Percentiles rank a stretch among this genome's conserved stretches.
phyloP scores from a whole-genome alignment of 2,113 vertebrate species.

The Sturnira hondurensis region DNA sequence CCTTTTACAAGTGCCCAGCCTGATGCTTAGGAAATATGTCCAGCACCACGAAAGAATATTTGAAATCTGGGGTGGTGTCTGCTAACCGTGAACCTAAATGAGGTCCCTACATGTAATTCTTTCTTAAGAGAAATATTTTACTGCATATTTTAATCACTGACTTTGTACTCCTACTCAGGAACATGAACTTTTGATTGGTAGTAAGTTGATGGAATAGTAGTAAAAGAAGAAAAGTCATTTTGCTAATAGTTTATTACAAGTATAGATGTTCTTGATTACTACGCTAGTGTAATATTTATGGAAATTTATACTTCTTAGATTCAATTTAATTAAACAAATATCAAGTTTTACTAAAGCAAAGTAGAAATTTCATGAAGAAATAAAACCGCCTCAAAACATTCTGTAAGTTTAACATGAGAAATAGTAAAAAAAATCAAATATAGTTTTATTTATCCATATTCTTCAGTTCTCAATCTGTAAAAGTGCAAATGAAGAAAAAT shows the following conservation, averaged over 20 bases:
- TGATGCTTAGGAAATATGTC: background rate
- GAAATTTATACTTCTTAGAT: background rate
- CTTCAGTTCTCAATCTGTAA: background rate
- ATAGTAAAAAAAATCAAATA: background rate
- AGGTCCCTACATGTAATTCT: background rate
- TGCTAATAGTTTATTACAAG: background rate
- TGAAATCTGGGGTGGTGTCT: background rate
- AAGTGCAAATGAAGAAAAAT: background rate
- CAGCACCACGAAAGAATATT: background rate
- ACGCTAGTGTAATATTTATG: background rate
- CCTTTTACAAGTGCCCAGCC: background rate
- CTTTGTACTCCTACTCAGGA: background rate
- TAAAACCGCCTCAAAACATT: constrained; percentile 21
- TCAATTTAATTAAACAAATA: constrained; percentile 17
- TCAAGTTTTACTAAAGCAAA: background rate
- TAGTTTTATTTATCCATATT: constrained; percentile 12
- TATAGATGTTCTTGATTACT: background rate
- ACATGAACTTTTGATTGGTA: background rate
- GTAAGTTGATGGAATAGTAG: background rate
- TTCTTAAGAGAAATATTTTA: background rate
- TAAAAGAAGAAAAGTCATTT: background rate
- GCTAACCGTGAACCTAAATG: background rate
- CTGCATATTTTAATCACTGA: background rate
- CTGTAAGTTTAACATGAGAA: background rate
- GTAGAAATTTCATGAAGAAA: background rate